Evolutionary conservation across 2,113 vertebrate genomes (phyloP).

Genomic region (Melanerpes aurifrons): DNA sequence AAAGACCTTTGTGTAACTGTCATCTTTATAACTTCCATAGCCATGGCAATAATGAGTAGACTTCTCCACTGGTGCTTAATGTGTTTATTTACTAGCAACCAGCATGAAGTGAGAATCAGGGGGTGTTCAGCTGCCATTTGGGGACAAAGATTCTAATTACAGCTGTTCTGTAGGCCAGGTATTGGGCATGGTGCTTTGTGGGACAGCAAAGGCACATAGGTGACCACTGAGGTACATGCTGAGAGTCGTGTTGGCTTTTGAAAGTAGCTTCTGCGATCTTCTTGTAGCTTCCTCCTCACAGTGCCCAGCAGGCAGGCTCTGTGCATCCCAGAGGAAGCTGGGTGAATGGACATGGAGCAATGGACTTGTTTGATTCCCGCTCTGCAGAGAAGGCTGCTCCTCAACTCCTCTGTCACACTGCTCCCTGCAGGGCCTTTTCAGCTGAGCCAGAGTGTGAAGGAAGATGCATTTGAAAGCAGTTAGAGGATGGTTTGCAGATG

Average conservation of each 20-base stretch:
- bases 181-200: not conserved
- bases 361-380: not conserved
- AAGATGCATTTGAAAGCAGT: not conserved
- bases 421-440: not conserved
- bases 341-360: not conserved
- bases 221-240: not conserved
- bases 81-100: not conserved
- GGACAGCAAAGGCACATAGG: not conserved
- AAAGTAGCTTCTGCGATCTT: not conserved
- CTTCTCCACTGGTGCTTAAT: not conserved
- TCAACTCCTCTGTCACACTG: not conserved
- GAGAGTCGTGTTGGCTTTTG: not conserved
- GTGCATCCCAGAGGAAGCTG: not conserved
- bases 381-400: not conserved
- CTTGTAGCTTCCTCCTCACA: not conserved
- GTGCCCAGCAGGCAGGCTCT: not conserved
- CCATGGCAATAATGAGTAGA: conserved; percentile 3
- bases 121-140: not conserved
- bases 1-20: not conserved
- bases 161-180: not conserved
- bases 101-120: not conserved
- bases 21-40: not conserved
- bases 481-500: not conserved
- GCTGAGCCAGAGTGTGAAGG: not conserved
- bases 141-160: not conserved